These are phyloP conservation scores for Andrena trimmerana DNA, from an alignment of 2,888 invertebrate species.

Conservation along the genomic window DNA sequence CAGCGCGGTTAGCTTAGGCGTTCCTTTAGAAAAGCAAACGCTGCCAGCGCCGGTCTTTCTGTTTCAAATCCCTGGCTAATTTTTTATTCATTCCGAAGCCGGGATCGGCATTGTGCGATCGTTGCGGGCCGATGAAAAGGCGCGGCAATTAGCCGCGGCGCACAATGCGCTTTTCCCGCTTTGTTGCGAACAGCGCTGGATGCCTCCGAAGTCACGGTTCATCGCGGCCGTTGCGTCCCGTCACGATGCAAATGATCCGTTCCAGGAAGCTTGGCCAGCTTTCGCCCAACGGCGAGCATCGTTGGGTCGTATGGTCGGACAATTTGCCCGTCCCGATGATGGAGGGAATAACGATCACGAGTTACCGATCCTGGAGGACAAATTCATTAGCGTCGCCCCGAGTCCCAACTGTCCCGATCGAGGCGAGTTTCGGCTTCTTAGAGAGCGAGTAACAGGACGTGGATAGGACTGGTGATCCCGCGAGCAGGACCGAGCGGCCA, in stretches of 20 bases:
- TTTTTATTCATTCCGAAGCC: constrained; percentile 38
- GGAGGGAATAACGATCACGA: not conserved
- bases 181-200: constrained; percentile 33
- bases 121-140: constrained; percentile 39
- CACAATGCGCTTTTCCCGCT: constrained; percentile 43
- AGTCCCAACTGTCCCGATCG: not conserved
- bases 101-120: constrained; percentile 22
- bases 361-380: not conserved
- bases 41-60: not conserved
- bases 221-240: constrained; percentile 51
- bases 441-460: constrained; percentile 38
- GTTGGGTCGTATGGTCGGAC: not conserved
- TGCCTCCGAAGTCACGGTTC: constrained; percentile 32
- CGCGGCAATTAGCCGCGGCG: constrained; percentile 51
- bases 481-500: constrained; percentile 47
- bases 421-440: not conserved
- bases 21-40: not conserved
- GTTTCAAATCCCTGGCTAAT: constrained; percentile 21
- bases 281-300: not conserved
- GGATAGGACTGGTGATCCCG: constrained; percentile 40
- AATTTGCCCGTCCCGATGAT: not conserved
- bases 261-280: constrained; percentile 21
- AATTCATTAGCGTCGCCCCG: constrained; percentile 62
- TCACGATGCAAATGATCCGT: constrained; percentile 52
- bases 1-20: not conserved